Percentiles rank a stretch among this genome's conserved stretches.
These are phyloP conservation scores for Eristalis tenax DNA, from an alignment of 2,888 invertebrate genomes.

Conservation along the genomic window DNA sequence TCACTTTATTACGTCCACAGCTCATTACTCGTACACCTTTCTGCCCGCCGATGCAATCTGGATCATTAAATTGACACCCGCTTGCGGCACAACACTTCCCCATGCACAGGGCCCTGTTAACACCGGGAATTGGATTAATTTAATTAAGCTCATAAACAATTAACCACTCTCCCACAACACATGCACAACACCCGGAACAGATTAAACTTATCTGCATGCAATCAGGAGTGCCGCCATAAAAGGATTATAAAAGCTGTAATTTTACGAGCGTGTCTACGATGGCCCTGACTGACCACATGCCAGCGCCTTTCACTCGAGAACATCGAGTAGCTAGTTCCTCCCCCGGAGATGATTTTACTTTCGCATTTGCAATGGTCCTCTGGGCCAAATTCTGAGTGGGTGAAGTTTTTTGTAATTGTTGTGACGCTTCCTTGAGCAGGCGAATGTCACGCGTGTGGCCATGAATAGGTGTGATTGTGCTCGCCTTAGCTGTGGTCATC, in stretches of 20 bases:
- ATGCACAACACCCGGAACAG: neutral
- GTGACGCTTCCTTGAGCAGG: no score
- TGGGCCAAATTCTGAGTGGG: neutral
- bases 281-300: neutral
- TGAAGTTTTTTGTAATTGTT: no score
- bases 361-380: neutral
- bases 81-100: neutral
- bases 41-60: neutral
- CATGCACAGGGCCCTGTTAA: neutral
- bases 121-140: neutral
- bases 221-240: neutral
- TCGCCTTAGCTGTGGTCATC: no score
- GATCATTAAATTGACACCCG: neutral
- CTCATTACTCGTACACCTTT: neutral
- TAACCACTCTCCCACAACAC: neutral
- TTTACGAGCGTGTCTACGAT: neutral
- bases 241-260: neutral
- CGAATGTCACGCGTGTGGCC: no score
- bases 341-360: neutral
- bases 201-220: slow-evolving; percentile 10
- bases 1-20: neutral
- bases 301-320: neutral
- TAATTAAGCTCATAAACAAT: neutral
- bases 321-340: neutral
- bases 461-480: no score